These are phyloP conservation scores for Prunella fulvescens DNA, from an alignment of 2,113 vertebrate genomes.

Conservation along the genomic window DNA sequence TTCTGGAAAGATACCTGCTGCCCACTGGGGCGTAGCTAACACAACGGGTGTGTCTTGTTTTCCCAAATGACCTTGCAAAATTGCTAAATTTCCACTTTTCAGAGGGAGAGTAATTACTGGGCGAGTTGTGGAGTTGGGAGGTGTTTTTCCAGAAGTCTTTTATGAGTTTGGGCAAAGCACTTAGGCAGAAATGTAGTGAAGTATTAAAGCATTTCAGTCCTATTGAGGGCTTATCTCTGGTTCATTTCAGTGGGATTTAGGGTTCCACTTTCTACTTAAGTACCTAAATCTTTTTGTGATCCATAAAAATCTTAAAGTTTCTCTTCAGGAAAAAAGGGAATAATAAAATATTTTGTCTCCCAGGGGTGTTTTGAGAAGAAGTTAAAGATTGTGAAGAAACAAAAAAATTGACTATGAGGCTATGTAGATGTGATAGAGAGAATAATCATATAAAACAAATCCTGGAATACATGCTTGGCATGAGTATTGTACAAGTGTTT, in stretches of 20 bases:
- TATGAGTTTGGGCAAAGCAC: background rate
- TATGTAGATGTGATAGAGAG: background rate
- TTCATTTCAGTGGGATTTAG: constrained; percentile 25
- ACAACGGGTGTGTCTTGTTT: background rate
- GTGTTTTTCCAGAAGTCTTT: background rate
- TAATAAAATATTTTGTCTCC: background rate
- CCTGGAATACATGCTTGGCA: background rate
- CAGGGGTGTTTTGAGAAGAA: background rate
- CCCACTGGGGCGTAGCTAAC: background rate
- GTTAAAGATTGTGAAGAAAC: background rate
- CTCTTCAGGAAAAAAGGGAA: background rate
- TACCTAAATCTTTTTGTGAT: background rate
- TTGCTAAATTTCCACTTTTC: background rate
- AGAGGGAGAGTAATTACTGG: background rate
- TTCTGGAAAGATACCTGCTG: background rate
- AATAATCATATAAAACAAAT: background rate
- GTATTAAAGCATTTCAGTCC: constrained; percentile 7
- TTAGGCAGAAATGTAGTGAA: background rate
- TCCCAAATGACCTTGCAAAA: background rate
- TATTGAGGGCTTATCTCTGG: background rate
- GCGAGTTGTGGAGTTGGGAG: background rate
- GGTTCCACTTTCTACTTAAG: background rate
- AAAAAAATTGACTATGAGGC: background rate
- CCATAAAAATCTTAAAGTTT: background rate
- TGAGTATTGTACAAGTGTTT: background rate